A percentile compares a stretch with the other conserved stretches of the same genome.
phyloP scores from a whole-genome alignment of 2,888 invertebrate species.

The Mamestra brassicae region DNA sequence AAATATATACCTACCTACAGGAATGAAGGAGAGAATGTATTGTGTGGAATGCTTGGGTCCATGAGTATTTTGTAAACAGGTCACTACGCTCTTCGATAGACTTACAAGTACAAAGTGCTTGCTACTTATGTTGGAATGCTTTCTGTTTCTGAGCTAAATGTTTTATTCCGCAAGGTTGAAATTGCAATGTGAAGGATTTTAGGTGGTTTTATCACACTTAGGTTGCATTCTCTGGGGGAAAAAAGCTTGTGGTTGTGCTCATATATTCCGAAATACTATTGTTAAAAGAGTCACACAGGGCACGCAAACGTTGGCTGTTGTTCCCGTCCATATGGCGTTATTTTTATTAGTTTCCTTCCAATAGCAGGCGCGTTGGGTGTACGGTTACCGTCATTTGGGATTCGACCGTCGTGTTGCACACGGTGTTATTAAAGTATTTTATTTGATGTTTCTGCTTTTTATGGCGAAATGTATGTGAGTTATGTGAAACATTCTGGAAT shows the following conservation, averaged over 20 bases:
- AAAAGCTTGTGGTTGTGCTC: conserved; percentile 17
- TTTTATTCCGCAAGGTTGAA: conserved; percentile 26
- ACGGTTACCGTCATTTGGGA: conserved; percentile 57
- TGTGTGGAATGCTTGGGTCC: conserved; percentile 46
- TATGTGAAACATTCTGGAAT: conserved; percentile 8
- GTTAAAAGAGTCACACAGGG: conserved; percentile 42
- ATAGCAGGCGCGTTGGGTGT: conserved; percentile 46
- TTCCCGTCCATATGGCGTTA: conserved; percentile 72
- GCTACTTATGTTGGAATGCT: conserved; percentile 39
- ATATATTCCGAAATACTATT: conserved; percentile 52
- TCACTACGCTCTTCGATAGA: conserved; percentile 51
- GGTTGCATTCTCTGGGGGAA: not conserved
- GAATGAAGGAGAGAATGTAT: conserved; percentile 45
- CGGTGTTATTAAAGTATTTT: conserved; percentile 58
- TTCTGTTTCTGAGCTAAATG: conserved; percentile 31
- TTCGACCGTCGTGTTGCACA: conserved; percentile 57
- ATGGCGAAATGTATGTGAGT: conserved; percentile 17
- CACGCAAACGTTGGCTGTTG: conserved; percentile 56
- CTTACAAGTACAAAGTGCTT: conserved; percentile 45
- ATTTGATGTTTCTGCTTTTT: conserved; percentile 50
- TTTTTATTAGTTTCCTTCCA: conserved; percentile 76
- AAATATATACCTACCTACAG: conserved; percentile 30
- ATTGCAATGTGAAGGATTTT: conserved; percentile 12
- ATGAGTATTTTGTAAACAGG: conserved; percentile 52
- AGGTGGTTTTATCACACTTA: conserved; percentile 29